Conservation (phyloP, 35 echinoderm and acorn worm species). For the Anneissia japonica region DNA sequence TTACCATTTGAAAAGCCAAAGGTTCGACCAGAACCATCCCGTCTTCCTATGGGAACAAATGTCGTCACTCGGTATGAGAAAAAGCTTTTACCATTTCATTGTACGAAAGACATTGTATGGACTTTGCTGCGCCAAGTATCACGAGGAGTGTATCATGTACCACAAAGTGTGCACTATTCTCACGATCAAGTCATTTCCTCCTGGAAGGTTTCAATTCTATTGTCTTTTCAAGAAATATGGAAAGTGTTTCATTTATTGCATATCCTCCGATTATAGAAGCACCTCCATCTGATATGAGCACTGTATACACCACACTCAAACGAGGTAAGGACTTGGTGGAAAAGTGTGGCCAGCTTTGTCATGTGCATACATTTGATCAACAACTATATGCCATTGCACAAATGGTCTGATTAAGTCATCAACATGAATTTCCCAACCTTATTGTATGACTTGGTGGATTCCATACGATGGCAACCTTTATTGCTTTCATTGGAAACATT, state of each 20-base stretch:
- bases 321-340: background rate
- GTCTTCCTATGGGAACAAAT: background rate
- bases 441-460: background rate
- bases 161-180: background rate
- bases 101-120: background rate
- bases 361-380: background rate
- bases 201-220: constrained; percentile 6
- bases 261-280: constrained; percentile 8
- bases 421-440: background rate
- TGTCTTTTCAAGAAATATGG: background rate
- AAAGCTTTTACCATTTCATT: background rate
- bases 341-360: background rate
- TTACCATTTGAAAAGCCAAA: background rate
- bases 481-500: constrained; percentile 1
- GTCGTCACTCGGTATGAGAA: background rate
- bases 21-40: background rate
- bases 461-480: background rate
- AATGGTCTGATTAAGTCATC: background rate
- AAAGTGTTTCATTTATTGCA: background rate
- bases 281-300: background rate
- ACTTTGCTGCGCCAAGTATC: background rate
- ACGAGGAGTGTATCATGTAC: background rate
- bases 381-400: constrained; percentile 10
- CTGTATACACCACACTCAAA: background rate
- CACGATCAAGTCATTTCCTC: background rate